phyloP scores from a whole-genome alignment of 2,888 invertebrate genomes.

The Tiliacea aurago region DNA sequence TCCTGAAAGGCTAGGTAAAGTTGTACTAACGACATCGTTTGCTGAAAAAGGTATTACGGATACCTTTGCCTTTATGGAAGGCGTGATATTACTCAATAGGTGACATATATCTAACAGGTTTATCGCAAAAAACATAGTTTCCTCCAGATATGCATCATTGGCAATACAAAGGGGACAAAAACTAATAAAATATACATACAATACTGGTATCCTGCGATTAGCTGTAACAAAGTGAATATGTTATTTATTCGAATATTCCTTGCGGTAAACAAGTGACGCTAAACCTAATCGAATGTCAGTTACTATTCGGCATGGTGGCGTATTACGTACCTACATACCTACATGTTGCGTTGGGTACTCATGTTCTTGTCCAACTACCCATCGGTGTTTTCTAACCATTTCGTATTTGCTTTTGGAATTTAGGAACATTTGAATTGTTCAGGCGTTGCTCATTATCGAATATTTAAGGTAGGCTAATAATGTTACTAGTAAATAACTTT shows the following conservation, averaged over 20 bases:
- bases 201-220: conserved; percentile 14
- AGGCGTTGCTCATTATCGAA: too few relatives aligned
- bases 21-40: conserved; percentile 27
- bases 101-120: not conserved
- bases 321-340: conserved; percentile 4
- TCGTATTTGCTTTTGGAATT: conserved; percentile 15
- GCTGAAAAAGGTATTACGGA: conserved; percentile 7
- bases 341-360: conserved; percentile 18
- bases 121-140: not conserved
- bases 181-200: conserved; percentile 22
- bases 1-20: conserved; percentile 15
- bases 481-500: too few relatives aligned
- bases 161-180: not conserved
- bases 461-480: too few relatives aligned
- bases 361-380: conserved; percentile 41
- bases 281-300: conserved; percentile 52
- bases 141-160: not conserved
- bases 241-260: conserved; percentile 23
- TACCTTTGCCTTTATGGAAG: not conserved
- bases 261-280: conserved; percentile 16
- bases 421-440: conserved; percentile 10
- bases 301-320: conserved; percentile 20
- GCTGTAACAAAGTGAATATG: conserved; percentile 21
- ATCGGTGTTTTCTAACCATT: conserved; percentile 14
- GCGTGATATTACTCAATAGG: conserved; percentile 1